Conservation (phyloP, 2,797 vertebrate genomes). For the Pyrocephalus nanus region DNA sequence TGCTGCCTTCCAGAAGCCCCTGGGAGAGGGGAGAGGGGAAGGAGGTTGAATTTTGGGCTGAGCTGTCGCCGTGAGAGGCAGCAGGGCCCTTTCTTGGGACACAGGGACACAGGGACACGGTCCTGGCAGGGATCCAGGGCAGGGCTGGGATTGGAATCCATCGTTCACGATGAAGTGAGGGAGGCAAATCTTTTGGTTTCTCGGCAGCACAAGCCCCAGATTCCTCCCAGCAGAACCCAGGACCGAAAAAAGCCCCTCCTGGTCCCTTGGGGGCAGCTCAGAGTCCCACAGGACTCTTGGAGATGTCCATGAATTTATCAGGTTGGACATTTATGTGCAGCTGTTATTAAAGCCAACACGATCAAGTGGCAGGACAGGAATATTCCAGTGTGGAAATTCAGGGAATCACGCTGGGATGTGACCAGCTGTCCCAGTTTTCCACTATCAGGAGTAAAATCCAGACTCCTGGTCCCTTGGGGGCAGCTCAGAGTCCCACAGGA, state of each 20-base stretch:
- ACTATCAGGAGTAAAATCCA: too few species aligned
- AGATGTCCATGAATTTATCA: too few species aligned
- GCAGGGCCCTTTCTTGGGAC: neutral
- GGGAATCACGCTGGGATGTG: too few species aligned
- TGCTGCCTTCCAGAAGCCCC: neutral
- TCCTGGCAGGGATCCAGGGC: neutral
- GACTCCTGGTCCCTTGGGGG: neutral
- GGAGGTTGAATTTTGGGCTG: neutral
- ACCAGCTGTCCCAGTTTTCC: too few species aligned
- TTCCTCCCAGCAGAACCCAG: conserved; percentile 11
- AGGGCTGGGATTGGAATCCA: neutral
- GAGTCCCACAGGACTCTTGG: neutral
- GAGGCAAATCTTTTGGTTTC: conserved; percentile 49
- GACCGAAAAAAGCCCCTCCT: neutral
- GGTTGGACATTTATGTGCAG: too few species aligned
- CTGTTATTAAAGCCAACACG: too few species aligned
- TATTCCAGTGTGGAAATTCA: too few species aligned
- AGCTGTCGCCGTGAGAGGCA: neutral
- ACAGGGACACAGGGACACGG: neutral
- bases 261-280: neutral
- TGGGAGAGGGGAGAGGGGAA: neutral
- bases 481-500: neutral
- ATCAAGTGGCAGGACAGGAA: too few species aligned
- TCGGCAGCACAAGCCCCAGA: conserved; percentile 33
- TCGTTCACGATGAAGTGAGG: conserved; percentile 4